Conservation (phyloP, 1,140 invertebrate species). For the Condylostylus longicornis region DNA sequence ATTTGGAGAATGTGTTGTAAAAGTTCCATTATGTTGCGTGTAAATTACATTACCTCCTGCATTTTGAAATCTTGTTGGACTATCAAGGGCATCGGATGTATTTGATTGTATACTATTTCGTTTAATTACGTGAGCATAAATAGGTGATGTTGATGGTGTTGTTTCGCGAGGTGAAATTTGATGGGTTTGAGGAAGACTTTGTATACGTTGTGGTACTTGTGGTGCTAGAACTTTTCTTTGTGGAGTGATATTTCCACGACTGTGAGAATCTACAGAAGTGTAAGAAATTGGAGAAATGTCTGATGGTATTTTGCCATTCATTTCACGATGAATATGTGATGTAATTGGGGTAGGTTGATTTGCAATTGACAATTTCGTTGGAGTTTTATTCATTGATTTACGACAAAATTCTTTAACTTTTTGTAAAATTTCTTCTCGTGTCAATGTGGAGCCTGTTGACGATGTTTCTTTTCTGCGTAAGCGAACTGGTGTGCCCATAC, state of each 20-base stretch:
- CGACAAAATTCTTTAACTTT: slow-evolving; percentile 30
- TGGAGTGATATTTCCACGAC: slow-evolving; percentile 2
- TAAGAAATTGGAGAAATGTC: slow-evolving; percentile 29
- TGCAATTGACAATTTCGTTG: slow-evolving; percentile 1
- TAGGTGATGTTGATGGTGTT: slow-evolving; percentile 14
- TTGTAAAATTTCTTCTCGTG: slow-evolving; percentile 27
- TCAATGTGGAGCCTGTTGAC: slow-evolving; percentile 15
- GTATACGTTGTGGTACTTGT: slow-evolving; percentile 23
- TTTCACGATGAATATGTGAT: slow-evolving; percentile 14
- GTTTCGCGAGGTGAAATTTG: neutral
- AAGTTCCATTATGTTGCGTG: slow-evolving; percentile 1
- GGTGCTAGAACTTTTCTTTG: slow-evolving; percentile 14
- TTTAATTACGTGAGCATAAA: slow-evolving; percentile 27
- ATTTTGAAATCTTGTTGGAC: slow-evolving; percentile 7
- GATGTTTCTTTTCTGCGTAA: slow-evolving; percentile 12
- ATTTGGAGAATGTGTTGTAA: too few species aligned
- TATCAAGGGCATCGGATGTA: slow-evolving; percentile 20
- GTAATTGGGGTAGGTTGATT: slow-evolving; percentile 9
- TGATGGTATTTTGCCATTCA: slow-evolving; percentile 6
- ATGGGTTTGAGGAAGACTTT: slow-evolving; percentile 18
- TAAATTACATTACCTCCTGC: neutral
- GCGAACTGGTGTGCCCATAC: slow-evolving; percentile 17
- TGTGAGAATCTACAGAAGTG: slow-evolving; percentile 20
- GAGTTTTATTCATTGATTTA: slow-evolving; percentile 22
- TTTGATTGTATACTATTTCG: slow-evolving; percentile 23